Base-by-base conservation (phyloP, 1,140 invertebrate species). In the Glossosoma conforme region DNA sequence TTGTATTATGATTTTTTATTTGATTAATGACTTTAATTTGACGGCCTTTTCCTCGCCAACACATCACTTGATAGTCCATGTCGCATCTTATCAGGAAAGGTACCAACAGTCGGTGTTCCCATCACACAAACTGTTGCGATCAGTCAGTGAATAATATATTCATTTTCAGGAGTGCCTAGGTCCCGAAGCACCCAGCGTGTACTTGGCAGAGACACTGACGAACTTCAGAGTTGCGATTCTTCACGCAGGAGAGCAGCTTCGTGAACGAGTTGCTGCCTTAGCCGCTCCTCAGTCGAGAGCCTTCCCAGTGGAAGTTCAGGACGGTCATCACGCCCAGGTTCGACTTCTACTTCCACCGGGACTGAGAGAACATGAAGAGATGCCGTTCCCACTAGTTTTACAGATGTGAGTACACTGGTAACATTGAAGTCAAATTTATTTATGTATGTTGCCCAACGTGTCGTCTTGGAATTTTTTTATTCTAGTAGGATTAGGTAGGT, bases 361-460 rank as follows among this genome's bases (percentile, higher is more conserved):
- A n/a, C 76, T 90, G 50, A 69, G 84, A 41, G 86, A 89, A 60
- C 81, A 87, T 35, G 87, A 93, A 62, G 86, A 89, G 56, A 78
- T 87, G 25, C 82, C 83, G 6, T 89, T 92, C 63, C 89, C 89
- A 0, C 62, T 89, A n/a, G 77, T 91, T 0, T 66, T 91, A 18
- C 78, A 87, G 50, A 80, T 89, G 88, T 92, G 76, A 83, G 87
- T 84, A 38, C 10, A 4, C 14, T n/a, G n/a, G n/a, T n/a, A n/a
- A n/a, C n/a, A n/a, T n/a, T n/a, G n/a, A n/a, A n/a, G n/a, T n/a
- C n/a, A n/a, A n/a, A n/a, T n/a, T n/a, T n/a, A n/a, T n/a, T n/a
- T n/a, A n/a, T n/a, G n/a, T n/a, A n/a, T n/a, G n/a, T n/a, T n/a
- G n/a, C n/a, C n/a, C n/a, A n/a, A n/a, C n/a, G n/a, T n/a, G n/a